These are phyloP conservation scores for Lycopodina hypogea DNA, from an alignment of 37 sponge, comb jelly and placozoan genomes.

Conservation along the genomic window DNA sequence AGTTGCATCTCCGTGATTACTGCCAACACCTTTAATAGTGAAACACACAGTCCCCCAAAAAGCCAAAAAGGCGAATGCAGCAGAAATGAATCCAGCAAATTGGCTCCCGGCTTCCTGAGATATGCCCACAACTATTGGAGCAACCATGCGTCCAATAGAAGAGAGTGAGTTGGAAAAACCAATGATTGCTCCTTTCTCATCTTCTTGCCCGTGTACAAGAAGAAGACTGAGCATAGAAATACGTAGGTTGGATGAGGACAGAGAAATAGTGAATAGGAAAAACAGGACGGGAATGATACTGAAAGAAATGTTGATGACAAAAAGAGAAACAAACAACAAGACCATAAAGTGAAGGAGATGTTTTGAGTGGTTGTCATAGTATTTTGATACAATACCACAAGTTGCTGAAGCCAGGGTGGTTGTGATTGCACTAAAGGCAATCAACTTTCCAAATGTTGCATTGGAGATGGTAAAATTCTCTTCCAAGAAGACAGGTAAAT, in stretches of 20 bases:
- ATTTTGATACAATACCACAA: slow-evolving; percentile 36
- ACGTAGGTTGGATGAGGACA: slow-evolving; percentile 64
- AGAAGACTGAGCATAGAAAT: slow-evolving; percentile 34
- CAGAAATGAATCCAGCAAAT: slow-evolving; percentile 33
- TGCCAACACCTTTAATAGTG: no score
- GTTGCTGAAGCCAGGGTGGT: slow-evolving; percentile 30
- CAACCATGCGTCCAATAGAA: slow-evolving; percentile 61
- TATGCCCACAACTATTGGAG: slow-evolving; percentile 63
- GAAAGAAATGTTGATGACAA: slow-evolving; percentile 27
- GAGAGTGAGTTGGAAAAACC: slow-evolving; percentile 63
- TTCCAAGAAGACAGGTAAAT: slow-evolving; percentile 60
- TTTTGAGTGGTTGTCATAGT: slow-evolving; percentile 29
- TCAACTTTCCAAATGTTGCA: slow-evolving; percentile 54
- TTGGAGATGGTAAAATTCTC: slow-evolving; percentile 30
- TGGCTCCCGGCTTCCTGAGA: slow-evolving; percentile 33
- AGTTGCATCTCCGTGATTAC: no score
- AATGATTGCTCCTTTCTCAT: slow-evolving; percentile 68
- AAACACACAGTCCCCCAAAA: neutral
- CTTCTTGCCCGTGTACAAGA: slow-evolving; percentile 34
- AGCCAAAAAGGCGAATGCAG: slow-evolving; percentile 30
- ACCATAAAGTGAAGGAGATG: slow-evolving; percentile 44
- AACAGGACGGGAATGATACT: slow-evolving; percentile 21
- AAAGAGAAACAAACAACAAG: slow-evolving; percentile 34
- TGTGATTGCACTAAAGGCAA: slow-evolving; percentile 61
- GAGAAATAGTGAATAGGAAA: slow-evolving; percentile 43